Conservation (phyloP, 2,888 invertebrate species). For the Phyllotreta striolata region DNA sequence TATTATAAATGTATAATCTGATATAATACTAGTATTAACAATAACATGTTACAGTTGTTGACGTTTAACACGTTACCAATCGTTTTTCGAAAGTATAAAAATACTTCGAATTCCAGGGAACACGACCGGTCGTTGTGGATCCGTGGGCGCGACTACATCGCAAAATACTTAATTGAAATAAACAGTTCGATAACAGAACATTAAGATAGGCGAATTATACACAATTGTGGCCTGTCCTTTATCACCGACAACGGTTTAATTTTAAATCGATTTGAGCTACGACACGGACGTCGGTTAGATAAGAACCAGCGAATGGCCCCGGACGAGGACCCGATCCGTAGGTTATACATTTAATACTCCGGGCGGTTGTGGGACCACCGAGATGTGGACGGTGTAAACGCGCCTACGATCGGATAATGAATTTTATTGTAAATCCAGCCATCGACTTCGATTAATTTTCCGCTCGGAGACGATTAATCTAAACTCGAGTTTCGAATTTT, state of each 20-base stretch:
- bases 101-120: background rate
- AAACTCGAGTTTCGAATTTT: slow-evolving; percentile 5
- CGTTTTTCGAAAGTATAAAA: too few relatives aligned
- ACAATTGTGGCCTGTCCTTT: slow-evolving; percentile 51
- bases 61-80: too few relatives aligned
- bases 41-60: too few relatives aligned
- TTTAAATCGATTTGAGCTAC: slow-evolving; percentile 61
- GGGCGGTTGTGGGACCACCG: slow-evolving; percentile 25
- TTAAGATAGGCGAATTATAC: slow-evolving; percentile 59
- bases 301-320: slow-evolving; percentile 41
- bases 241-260: slow-evolving; percentile 61
- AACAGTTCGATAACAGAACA: slow-evolving; percentile 56
- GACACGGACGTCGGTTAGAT: slow-evolving; percentile 58
- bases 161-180: slow-evolving; percentile 60
- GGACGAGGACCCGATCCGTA: background rate
- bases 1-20: too few relatives aligned
- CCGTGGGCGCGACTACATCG: slow-evolving; percentile 55
- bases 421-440: slow-evolving; percentile 16
- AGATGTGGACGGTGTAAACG: slow-evolving; percentile 21
- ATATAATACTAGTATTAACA: too few relatives aligned
- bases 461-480: slow-evolving; percentile 25
- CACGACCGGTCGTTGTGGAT: slow-evolving; percentile 21
- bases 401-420: slow-evolving; percentile 25
- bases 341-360: background rate
- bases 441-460: slow-evolving; percentile 29